Base-by-base conservation (phyloP, 2,113 vertebrate genomes). In the Brachyhypopomus occidentalis region DNA sequence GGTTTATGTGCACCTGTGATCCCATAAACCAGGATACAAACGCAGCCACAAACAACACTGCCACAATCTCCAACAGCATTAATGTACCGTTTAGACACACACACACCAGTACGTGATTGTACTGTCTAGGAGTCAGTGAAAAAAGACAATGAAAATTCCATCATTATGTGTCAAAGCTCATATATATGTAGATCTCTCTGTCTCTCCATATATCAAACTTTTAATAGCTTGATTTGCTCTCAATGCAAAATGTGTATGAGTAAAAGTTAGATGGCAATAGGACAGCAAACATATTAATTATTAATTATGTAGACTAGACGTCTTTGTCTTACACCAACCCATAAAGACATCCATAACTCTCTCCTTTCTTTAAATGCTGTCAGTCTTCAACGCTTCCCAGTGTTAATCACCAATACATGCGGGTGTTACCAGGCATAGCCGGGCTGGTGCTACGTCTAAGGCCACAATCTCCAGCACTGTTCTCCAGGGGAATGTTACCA, bases 51-150 rank as follows among this genome's bases (percentile, higher is more conserved):
- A 89, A 91, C 90, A 89, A 88, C 89, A 86, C 80, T 91, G 90
- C 90, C 90, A 92, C 89, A 86, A 87, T 86, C 87, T 90, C 92
- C 86, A 91, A 92, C 90, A 91, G 89, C 90, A 90, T 91, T 91
- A 89, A 87, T 78, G 89, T 90, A 90, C 87, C 90, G 88, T 89
- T 90, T 87, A 16, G 41, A 9, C 59, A 63, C 71, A 22, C 79
- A 71, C 75, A 78, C 59, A 48, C 48, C 60, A 14, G 19, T n/a
- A 63, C 69, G 69, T 1, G 62, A 30, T 30, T 30, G 30, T 30
- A 30, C 30, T n/a, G n/a, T n/a, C n/a, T 83, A 86, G 84, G 83
- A 87, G 86, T 85, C 56, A 90, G 89, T 89, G 84, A 88, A 89
- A 89, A 74, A 86, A 84, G 86, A 85, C 85, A 64, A 83, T 77